Conservation (phyloP, 1,140 invertebrate genomes). For the Zaprionus africanus region DNA sequence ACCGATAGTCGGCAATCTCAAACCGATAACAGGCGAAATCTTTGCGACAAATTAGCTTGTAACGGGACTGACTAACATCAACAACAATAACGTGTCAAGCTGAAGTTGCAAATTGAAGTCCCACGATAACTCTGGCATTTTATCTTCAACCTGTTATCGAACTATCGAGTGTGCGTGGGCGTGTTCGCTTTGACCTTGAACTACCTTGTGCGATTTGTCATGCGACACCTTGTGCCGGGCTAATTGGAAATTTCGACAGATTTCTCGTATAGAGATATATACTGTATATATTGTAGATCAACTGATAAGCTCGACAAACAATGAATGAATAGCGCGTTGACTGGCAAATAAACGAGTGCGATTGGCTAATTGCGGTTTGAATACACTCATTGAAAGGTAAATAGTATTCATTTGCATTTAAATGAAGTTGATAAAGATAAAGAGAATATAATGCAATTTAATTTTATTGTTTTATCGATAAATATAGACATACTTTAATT, state of each 20-base stretch:
- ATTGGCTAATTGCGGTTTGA: not conserved
- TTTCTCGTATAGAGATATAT: conserved; percentile 13
- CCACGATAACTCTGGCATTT: conserved; percentile 67
- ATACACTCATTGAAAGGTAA: not conserved
- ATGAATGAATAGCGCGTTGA: conserved; percentile 1
- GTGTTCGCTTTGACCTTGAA: conserved; percentile 43
- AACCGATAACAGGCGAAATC: conserved; percentile 22
- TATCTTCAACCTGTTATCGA: conserved; percentile 61
- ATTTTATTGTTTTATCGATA: not conserved
- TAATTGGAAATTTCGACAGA: conserved; percentile 34
- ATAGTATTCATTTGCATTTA: not conserved
- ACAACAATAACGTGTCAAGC: conserved; percentile 16
- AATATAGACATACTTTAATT: not conserved
- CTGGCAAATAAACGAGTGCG: conserved; percentile 5
- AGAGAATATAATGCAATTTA: not conserved
- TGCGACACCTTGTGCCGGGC: not conserved
- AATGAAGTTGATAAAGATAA: not conserved
- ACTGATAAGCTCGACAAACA: not conserved
- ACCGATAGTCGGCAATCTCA: conserved; percentile 29
- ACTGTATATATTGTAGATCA: not conserved
- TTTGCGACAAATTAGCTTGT: conserved; percentile 74
- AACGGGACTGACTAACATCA: not conserved
- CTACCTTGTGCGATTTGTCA: conserved; percentile 27
- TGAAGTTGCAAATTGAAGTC: conserved; percentile 35
- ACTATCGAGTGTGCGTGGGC: conserved; percentile 17